Conservation (phyloP, 2,888 invertebrate genomes). For the Balanococcus diminutus region DNA sequence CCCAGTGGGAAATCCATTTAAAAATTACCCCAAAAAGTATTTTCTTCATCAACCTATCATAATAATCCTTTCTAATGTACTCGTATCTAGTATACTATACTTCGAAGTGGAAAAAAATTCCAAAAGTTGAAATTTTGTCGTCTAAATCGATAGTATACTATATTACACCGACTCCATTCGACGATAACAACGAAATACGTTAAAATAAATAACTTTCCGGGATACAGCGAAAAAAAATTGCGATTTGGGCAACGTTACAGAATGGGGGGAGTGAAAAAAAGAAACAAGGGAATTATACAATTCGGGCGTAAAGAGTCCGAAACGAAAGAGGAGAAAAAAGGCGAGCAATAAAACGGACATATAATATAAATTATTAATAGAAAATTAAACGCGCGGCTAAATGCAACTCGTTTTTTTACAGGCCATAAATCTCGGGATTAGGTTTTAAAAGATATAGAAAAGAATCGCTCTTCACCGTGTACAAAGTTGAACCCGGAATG, state of each 20-base stretch:
- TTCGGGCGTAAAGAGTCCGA: background rate
- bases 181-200: background rate
- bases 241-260: background rate
- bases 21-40: background rate
- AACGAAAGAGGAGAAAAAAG: slow-evolving; percentile 25
- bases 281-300: slow-evolving; percentile 32
- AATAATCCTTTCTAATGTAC: background rate
- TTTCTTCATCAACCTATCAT: background rate
- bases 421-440: slow-evolving; percentile 49
- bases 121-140: background rate
- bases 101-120: background rate
- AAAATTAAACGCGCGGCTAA: slow-evolving; percentile 52
- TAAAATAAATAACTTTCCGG: background rate
- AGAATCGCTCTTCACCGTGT: slow-evolving; percentile 9
- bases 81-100: background rate
- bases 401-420: slow-evolving; percentile 47
- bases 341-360: slow-evolving; percentile 44
- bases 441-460: slow-evolving; percentile 49
- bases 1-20: background rate
- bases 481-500: background rate
- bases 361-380: slow-evolving; percentile 51
- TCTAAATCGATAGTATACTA: background rate
- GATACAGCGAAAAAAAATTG: slow-evolving; percentile 15
- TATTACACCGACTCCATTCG: background rate
- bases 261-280: background rate